Evolutionary conservation across 2,888 invertebrate species (phyloP).

Genomic region (Cryptus armator): DNA sequence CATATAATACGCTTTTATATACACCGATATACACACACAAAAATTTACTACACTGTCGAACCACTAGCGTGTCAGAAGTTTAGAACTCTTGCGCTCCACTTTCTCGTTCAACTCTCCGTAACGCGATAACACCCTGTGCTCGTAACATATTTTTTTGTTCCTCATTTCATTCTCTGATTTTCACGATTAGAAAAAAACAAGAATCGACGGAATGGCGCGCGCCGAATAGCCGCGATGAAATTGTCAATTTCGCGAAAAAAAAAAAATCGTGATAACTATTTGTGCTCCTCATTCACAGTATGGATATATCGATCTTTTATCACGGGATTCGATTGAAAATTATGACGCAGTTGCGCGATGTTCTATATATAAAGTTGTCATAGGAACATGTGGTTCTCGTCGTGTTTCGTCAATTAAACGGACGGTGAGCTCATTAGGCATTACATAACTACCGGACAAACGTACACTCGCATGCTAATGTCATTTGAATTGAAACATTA

Average conservation of each 20-base stretch:
- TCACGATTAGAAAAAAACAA: conserved; percentile 17
- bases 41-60: conserved; percentile 13
- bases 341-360: background rate
- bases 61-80: conserved; percentile 55
- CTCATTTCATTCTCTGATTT: conserved; percentile 7
- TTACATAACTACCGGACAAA: background rate
- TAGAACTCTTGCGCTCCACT: conserved; percentile 64
- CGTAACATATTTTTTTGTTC: conserved; percentile 46
- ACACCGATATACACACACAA: background rate
- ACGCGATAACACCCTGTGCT: conserved; percentile 60
- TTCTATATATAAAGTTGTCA: background rate
- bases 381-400: background rate
- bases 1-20: conserved; percentile 23
- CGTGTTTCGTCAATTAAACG: background rate
- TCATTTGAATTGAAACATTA: background rate
- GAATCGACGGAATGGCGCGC: background rate
- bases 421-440: background rate
- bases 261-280: background rate
- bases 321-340: background rate
- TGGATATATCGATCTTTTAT: background rate
- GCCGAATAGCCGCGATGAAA: conserved; percentile 20
- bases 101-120: conserved; percentile 64
- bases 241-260: conserved; percentile 26
- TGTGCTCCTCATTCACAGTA: background rate
- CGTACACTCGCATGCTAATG: background rate